phyloP scores from a whole-genome alignment of 2,113 vertebrate species.

The Rhinoderma darwinii region DNA sequence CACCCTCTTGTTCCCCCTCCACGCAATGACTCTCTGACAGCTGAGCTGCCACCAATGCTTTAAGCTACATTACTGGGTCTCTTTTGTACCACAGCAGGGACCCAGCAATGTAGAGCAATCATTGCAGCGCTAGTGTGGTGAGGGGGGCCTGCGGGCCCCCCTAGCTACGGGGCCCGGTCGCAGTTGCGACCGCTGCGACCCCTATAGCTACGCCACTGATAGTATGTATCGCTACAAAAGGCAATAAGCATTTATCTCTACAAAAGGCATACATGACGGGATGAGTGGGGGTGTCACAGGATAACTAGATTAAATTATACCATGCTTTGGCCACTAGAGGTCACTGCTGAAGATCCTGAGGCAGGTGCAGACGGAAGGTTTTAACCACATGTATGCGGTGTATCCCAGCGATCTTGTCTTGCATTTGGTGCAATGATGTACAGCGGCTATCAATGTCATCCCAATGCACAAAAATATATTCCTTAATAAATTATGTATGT shows the following conservation, averaged over 20 bases:
- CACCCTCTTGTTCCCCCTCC: no score
- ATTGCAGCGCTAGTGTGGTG: no score
- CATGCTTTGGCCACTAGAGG: background rate
- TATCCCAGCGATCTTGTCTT: background rate
- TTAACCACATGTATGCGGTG: background rate
- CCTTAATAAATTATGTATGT: background rate
- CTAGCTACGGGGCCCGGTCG: no score
- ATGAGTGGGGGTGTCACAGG: background rate
- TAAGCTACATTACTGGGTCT: no score
- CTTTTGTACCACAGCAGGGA: no score
- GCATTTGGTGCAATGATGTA: conserved; percentile 9
- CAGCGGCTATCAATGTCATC: background rate
- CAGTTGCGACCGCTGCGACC: no score
- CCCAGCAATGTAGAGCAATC: no score
- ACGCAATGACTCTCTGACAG: no score
- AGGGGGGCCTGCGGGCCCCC: no score
- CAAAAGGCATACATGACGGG: background rate
- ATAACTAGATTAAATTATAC: conserved; percentile 4
- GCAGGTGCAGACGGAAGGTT: background rate
- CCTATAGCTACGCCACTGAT: no score
- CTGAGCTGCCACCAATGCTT: no score
- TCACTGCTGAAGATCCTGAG: background rate
- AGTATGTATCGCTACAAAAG: no score
- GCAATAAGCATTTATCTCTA: background rate
- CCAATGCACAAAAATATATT: background rate